Evolutionary conservation across 2,113 vertebrate genomes (phyloP).

Genomic region (Bombycilla garrulus): DNA sequence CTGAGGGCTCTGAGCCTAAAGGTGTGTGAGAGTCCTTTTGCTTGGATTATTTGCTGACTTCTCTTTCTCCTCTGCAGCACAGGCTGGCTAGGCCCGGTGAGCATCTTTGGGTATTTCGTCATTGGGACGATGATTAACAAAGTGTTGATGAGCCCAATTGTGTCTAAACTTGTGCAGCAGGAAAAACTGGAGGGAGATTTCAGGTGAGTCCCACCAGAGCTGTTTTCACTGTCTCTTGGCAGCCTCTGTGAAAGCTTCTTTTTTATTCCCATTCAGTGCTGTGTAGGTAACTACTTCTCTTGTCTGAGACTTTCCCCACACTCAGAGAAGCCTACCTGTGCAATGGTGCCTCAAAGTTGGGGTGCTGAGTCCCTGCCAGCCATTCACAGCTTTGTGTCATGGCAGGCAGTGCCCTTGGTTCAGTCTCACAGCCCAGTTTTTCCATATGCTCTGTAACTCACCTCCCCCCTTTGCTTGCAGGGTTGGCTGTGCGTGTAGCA

Average conservation of each 20-base stretch:
- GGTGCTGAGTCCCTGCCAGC: not conserved
- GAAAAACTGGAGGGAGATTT: constrained; percentile 97
- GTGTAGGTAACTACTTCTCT: not conserved
- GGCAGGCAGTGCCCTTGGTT: not conserved
- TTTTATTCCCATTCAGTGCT: not conserved
- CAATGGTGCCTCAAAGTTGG: fast-evolving
- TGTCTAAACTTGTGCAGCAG: constrained; percentile 89
- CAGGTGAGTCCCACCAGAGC: constrained; percentile 74
- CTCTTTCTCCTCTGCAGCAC: constrained; percentile 76
- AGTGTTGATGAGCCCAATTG: constrained; percentile 90
- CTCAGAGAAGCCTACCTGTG: not conserved
- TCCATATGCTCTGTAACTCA: not conserved
- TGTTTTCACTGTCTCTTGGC: not conserved
- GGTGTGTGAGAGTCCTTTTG: not conserved
- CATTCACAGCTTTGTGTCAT: not conserved
- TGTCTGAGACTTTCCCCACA: not conserved
- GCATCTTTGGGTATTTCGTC: constrained; percentile 92
- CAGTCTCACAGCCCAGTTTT: not conserved
- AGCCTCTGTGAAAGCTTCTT: not conserved
- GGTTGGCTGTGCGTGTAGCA: not conserved
- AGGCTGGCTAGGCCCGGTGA: constrained; percentile 90
- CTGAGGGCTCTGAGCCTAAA: not conserved
- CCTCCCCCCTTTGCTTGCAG: not conserved
- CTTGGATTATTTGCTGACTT: not conserved
- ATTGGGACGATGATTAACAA: constrained; percentile 89